A percentile compares a stretch with the other conserved stretches of the same genome.
Conservation (phyloP, 2,113 vertebrate species). For the Sceloporus tristichus region DNA sequence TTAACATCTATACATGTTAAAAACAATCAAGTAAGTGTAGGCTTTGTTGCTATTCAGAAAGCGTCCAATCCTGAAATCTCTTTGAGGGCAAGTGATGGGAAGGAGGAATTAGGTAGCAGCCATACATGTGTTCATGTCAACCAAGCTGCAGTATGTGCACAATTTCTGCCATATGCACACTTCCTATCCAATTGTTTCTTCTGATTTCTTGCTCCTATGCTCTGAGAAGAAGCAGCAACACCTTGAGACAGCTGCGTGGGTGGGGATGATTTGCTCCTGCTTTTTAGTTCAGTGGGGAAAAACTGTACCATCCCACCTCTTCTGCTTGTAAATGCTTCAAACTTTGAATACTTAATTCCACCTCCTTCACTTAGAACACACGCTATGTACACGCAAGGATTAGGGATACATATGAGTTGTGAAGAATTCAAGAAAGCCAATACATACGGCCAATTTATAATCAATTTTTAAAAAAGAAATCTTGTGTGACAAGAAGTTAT, state of each 20-base stretch:
- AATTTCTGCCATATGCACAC: not conserved
- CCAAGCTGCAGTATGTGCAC: not conserved
- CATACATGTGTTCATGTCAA: not conserved
- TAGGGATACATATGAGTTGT: not conserved
- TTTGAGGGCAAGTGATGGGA: not conserved
- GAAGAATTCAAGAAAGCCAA: conserved; percentile 27
- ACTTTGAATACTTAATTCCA: not conserved
- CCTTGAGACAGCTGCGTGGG: not conserved
- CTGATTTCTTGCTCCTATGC: not conserved
- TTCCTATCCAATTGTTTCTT: not conserved
- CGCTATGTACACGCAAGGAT: not conserved
- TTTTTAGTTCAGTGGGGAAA: not conserved
- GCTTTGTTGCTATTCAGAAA: not conserved
- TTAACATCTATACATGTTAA: not conserved
- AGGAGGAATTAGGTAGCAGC: not conserved
- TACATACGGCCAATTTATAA: conserved; percentile 14
- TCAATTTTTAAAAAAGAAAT: not conserved
- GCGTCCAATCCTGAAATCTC: not conserved
- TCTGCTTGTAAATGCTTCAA: not conserved
- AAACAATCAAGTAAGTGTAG: not conserved
- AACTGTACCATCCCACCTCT: not conserved
- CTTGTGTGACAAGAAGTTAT: conserved; percentile 16
- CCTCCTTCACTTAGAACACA: not conserved
- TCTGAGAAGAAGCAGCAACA: not conserved
- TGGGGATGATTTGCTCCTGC: not conserved